A percentile compares a stretch with the other conserved stretches of the same genome.
phyloP scores from a whole-genome alignment of 2,888 invertebrate genomes.

The Scaeva pyrastri region DNA sequence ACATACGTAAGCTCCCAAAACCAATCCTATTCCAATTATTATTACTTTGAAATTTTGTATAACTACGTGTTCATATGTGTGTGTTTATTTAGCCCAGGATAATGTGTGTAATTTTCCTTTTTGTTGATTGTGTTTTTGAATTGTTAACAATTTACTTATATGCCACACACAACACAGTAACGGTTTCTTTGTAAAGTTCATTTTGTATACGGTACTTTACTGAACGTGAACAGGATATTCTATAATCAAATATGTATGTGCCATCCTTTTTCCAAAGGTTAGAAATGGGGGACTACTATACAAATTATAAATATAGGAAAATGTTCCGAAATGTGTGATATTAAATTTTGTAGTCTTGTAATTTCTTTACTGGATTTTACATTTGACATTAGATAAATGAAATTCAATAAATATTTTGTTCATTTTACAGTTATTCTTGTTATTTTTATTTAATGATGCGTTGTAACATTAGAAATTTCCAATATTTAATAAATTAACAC shows the following conservation, averaged over 20 bases:
- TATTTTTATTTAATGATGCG: too few relatives aligned
- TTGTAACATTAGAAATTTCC: too few relatives aligned
- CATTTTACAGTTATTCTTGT: too few relatives aligned
- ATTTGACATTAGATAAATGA: too few relatives aligned
- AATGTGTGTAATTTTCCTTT: not conserved
- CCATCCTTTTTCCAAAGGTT: not conserved
- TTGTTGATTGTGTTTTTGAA: conserved; percentile 11
- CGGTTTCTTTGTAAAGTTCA: not conserved
- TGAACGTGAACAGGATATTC: too few relatives aligned
- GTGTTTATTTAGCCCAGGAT: not conserved
- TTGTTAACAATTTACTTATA: not conserved
- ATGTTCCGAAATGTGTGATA: not conserved
- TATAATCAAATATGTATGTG: not conserved
- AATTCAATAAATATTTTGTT: too few relatives aligned
- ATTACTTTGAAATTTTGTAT: not conserved
- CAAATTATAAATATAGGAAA: not conserved
- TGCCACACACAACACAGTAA: not conserved
- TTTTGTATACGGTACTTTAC: not conserved
- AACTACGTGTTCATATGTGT: not conserved
- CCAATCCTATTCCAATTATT: not conserved
- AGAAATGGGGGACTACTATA: not conserved
- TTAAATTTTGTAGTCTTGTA: not conserved
- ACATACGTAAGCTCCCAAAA: not conserved
- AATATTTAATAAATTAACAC: too few relatives aligned
- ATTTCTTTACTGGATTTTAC: too few relatives aligned